Evolutionary conservation across 2,888 invertebrate species (phyloP), one percentile per base, ranked within the genome.

Genomic region (Quadroppia sp.): DNA sequence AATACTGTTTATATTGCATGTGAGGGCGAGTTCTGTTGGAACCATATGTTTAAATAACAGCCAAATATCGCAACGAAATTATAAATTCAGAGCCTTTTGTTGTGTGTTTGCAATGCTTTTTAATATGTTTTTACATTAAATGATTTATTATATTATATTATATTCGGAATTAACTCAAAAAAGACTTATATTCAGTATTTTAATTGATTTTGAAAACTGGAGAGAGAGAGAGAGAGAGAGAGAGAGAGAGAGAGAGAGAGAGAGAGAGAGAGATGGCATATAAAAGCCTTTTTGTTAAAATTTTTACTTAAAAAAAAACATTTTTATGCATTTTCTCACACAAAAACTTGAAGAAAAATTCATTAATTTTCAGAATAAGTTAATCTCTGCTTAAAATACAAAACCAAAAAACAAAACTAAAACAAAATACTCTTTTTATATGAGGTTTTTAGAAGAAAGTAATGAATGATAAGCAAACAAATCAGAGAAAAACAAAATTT

Each of bases 101-200:
- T n/a, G n/a, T n/a, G n/a, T 9, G 4, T 9, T 28, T 28, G 23
- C 4, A 48, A 48, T 6, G 20, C n/a, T 6, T 13, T 53, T 53
- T 32, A 32, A 32, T 61, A 61, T 17, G 20, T 61, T 61, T 61
- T 61, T n/a, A 61, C 32, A 61, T 61, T 61, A 61, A 61, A 32
- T 36, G n/a, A 61, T 61, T 61, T 61, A 61, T 61, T 61, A 61
- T 25, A 36, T 50, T 9, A 61, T 25, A 32, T 61, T 61, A 61
- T n/a, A n/a, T n/a, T n/a, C n/a, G n/a, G n/a, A n/a, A n/a, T n/a
- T n/a, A n/a, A n/a, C n/a, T n/a, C n/a, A n/a, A n/a, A 61, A 30
- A 23, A 30, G 17, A 28, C 15, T 61, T 28, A 61, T 32, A 61
- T 15, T 61, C n/a, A n/a, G n/a, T n/a, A n/a, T n/a, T n/a, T n/a